A percentile compares a stretch with the other conserved stretches of the same genome.
Evolutionary conservation across 2,888 invertebrate species (phyloP).

Genomic region (Nowickia ferox): DNA sequence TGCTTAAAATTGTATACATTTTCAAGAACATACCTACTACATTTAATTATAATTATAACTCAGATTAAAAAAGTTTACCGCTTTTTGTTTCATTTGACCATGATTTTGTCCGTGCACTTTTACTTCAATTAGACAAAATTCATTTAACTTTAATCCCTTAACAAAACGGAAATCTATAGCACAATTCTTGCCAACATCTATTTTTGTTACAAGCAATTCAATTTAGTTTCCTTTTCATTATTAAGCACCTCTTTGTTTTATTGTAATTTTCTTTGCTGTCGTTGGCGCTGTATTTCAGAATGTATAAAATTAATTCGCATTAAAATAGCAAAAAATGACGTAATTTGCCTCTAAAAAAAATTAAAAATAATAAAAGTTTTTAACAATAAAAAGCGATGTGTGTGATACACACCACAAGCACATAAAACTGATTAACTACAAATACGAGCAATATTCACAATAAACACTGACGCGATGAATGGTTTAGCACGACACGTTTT

Average conservation of each 20-base stretch:
- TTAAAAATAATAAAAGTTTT: constrained; percentile 1
- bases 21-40: not conserved
- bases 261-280: constrained; percentile 25
- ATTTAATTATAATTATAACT: not conserved
- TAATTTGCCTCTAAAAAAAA: constrained; percentile 47
- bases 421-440: constrained; percentile 34
- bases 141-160: constrained; percentile 27
- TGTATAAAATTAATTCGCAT: constrained; percentile 53
- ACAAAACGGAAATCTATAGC: constrained; percentile 42
- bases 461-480: not conserved
- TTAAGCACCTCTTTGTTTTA: constrained; percentile 27
- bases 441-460: not conserved
- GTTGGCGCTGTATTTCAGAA: constrained; percentile 26
- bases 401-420: constrained; percentile 4
- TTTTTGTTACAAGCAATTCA: constrained; percentile 35
- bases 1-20: not conserved
- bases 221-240: constrained; percentile 30
- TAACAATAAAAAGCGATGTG: not conserved
- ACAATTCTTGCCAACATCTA: constrained; percentile 46
- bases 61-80: not conserved
- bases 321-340: constrained; percentile 66
- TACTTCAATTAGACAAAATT: not conserved
- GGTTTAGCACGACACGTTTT: not conserved
- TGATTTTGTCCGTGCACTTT: constrained; percentile 19
- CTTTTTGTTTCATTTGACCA: not conserved